These are phyloP conservation scores for Wasmannia auropunctata DNA, from an alignment of 1,140 invertebrate species.

Conservation along the genomic window DNA sequence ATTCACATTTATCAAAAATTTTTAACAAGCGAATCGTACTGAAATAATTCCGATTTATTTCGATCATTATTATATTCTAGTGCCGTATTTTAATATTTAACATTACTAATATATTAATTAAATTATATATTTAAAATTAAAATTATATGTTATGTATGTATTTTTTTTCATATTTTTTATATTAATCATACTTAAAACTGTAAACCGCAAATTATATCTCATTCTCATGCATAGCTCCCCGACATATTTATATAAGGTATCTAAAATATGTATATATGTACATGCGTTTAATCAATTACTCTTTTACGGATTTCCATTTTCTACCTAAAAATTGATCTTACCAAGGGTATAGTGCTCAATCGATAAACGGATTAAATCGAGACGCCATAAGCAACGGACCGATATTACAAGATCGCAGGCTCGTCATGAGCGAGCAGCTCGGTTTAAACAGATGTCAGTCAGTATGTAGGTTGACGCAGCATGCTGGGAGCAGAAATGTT, in stretches of 20 bases:
- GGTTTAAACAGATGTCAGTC: constrained; percentile 74
- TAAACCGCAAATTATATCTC: neutral
- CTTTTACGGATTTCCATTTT: neutral
- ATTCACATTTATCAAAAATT: neutral
- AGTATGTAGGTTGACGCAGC: constrained; percentile 76
- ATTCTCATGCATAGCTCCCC: neutral
- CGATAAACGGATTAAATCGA: constrained; percentile 36
- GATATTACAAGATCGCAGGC: constrained; percentile 51
- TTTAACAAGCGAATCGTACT: neutral
- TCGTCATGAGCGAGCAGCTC: constrained; percentile 64
- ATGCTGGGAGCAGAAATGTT: constrained; percentile 60
- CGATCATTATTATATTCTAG: neutral
- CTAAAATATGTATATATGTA: constrained; percentile 9
- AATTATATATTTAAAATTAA: neutral
- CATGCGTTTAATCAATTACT: neutral
- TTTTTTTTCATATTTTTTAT: neutral
- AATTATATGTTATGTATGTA: neutral
- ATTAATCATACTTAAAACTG: neutral
- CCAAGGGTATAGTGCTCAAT: neutral
- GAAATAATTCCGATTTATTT: neutral
- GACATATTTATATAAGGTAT: neutral
- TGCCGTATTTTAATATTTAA: neutral
- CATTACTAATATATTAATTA: neutral
- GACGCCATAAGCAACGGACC: constrained; percentile 25
- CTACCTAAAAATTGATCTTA: neutral